Conservation (phyloP, 2,888 invertebrate genomes). For the Eristalinus sepulchralis region DNA sequence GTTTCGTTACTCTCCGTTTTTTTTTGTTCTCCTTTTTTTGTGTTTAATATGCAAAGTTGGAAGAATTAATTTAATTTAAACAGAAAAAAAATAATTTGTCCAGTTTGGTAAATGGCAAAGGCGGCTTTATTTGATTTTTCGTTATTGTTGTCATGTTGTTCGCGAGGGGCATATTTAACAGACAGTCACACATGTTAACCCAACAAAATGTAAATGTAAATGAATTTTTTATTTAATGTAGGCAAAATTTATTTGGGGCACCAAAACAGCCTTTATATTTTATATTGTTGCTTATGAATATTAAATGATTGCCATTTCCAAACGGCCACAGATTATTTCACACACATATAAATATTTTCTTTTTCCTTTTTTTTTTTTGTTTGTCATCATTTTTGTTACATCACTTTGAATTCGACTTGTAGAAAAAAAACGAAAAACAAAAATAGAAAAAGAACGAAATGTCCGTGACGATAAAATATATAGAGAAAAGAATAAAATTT, state of each 20-base stretch:
- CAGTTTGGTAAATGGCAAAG: constrained; percentile 76
- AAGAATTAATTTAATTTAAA: constrained; percentile 20
- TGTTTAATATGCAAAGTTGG: constrained; percentile 17
- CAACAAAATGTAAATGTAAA: background rate
- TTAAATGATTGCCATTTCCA: constrained; percentile 83
- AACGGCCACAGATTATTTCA: constrained; percentile 82
- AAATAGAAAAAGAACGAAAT: constrained; percentile 70
- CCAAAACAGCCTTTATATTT: constrained; percentile 84
- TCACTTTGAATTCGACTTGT: constrained; percentile 82
- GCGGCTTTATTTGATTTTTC: constrained; percentile 32
- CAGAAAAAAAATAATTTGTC: constrained; percentile 67
- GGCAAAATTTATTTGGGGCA: constrained; percentile 79
- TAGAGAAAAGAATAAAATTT: constrained; percentile 47
- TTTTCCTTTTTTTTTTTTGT: constrained; percentile 69
- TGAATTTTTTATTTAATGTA: constrained; percentile 23
- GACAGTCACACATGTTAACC: background rate
- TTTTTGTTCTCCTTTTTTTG: constrained; percentile 13
- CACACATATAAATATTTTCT: constrained; percentile 61
- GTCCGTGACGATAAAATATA: constrained; percentile 57
- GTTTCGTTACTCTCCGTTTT: constrained; percentile 8
- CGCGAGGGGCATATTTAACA: background rate
- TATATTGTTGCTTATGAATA: constrained; percentile 28
- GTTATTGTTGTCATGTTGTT: background rate
- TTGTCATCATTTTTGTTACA: constrained; percentile 55
- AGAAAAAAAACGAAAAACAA: constrained; percentile 72